Base-by-base conservation (phyloP, 2,113 vertebrate species). In the Zingel zingel region DNA sequence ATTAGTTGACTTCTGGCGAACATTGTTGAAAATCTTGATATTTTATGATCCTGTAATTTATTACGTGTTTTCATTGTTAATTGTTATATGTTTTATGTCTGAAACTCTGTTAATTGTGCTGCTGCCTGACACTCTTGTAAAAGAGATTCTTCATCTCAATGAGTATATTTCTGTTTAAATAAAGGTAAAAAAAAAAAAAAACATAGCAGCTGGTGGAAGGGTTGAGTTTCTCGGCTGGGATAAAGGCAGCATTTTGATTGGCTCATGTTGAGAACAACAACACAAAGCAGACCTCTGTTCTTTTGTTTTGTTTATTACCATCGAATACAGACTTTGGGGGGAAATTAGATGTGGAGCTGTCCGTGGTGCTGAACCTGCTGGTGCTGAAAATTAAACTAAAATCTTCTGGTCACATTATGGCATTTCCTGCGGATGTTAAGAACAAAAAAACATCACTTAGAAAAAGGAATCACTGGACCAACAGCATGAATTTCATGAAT, bases 211-310 rank as follows among this genome's bases (percentile, higher is more conserved):
- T 79, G 74, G 67, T 71, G 82, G 66, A 58, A 64, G 43, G 18
- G 36, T 59, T 76, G 78, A 61, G 59, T 81, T 77, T 71, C 72
- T 50, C n/a, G 67, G 48, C 70, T 57, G 63, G 66, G 51, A 81
- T 19, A 51, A 70, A 84, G 78, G 33, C 48, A 56, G 39, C 21
- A 33, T 83, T 89, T 89, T 90, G 84, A 74, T 79, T 90, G 82
- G 79, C 74, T 87, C 77, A 21, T 39, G 16, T 71, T 36, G 48
- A 79, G 56, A 83, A 74, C 64, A 86, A 77, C 66, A 84, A 80
- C 67, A 47, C 6, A 0, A 25, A 74, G 45, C 27, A 47, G 64
- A 76, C 25, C 57, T 74, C 48, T 56, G 43, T 50, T 50, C 25
- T 9, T 72, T 4, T 15, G 80, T 57, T 76, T 84, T 72, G 36